A percentile compares a stretch with the other conserved stretches of the same genome.
Conservation (phyloP, 1,140 invertebrate species). For the Drosophila carrolli region DNA sequence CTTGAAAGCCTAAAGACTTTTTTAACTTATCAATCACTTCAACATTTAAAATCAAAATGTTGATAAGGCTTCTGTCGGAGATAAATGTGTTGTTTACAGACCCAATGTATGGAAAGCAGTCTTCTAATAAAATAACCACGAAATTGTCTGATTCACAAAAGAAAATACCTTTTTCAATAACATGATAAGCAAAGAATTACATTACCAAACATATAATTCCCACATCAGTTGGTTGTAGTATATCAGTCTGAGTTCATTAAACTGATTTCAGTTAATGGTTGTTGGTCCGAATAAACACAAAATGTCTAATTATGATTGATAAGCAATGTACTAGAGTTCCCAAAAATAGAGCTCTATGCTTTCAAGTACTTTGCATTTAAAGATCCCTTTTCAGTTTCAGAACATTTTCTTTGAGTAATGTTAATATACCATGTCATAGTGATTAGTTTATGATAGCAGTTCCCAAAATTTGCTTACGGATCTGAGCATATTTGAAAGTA, state of each 20-base stretch:
- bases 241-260: conserved; percentile 24
- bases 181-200: conserved; percentile 23
- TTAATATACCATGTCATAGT: background rate
- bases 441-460: background rate
- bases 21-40: conserved; percentile 16
- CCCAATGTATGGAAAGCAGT: conserved; percentile 11
- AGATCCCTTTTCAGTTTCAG: background rate
- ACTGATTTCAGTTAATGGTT: conserved; percentile 18
- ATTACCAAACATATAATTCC: conserved; percentile 5
- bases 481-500: background rate
- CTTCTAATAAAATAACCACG: background rate
- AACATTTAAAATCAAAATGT: conserved; percentile 7
- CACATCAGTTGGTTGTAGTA: background rate
- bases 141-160: conserved; percentile 26
- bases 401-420: background rate
- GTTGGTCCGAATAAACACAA: background rate
- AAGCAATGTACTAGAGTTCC: too few species aligned
- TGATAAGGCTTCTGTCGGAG: conserved; percentile 12
- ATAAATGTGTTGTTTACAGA: conserved; percentile 3
- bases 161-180: conserved; percentile 13
- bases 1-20: background rate
- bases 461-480: background rate
- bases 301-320: background rate
- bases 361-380: background rate
- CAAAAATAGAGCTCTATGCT: background rate